These are phyloP conservation scores for Helobdella robusta DNA, from an alignment of 2,888 invertebrate species.

Conservation along the genomic window DNA sequence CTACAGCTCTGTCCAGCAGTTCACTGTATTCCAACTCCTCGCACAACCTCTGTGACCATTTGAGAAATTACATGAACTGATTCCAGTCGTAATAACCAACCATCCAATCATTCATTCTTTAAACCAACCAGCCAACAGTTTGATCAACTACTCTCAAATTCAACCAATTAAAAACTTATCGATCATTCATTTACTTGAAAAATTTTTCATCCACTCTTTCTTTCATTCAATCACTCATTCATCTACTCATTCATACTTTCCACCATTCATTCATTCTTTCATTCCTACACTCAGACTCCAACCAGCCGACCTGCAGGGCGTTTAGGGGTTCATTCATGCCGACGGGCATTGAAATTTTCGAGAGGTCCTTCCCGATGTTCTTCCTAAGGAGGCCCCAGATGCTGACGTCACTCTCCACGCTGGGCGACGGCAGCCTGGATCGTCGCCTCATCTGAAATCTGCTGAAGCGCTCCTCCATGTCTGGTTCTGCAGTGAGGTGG, in stretches of 20 bases:
- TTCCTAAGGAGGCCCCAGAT: conserved; percentile 58
- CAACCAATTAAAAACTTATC: too few relatives aligned
- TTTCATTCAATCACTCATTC: neutral
- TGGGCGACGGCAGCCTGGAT: conserved; percentile 61
- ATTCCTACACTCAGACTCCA: neutral
- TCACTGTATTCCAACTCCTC: conserved; percentile 73
- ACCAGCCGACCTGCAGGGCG: conserved; percentile 60
- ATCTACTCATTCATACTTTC: neutral
- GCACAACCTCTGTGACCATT: conserved; percentile 30
- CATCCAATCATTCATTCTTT: neutral
- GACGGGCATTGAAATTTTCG: conserved; percentile 76
- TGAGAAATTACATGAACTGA: too few relatives aligned
- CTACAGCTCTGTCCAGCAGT: conserved; percentile 65
- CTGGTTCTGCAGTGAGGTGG: conserved; percentile 16
- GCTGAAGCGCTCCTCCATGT: conserved; percentile 27
- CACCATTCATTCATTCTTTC: neutral
- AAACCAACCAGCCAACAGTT: neutral
- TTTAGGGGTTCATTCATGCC: conserved; percentile 74
- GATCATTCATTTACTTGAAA: neutral
- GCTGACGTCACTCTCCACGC: conserved; percentile 66
- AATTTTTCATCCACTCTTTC: neutral
- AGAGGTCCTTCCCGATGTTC: conserved; percentile 76
- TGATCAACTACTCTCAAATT: neutral
- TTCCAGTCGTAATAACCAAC: too few relatives aligned
- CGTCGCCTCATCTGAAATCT: conserved; percentile 55